A percentile compares a stretch with the other conserved stretches of the same genome.
Conservation (phyloP, 2,797 vertebrate species). For the Cossypha polioptera region DNA sequence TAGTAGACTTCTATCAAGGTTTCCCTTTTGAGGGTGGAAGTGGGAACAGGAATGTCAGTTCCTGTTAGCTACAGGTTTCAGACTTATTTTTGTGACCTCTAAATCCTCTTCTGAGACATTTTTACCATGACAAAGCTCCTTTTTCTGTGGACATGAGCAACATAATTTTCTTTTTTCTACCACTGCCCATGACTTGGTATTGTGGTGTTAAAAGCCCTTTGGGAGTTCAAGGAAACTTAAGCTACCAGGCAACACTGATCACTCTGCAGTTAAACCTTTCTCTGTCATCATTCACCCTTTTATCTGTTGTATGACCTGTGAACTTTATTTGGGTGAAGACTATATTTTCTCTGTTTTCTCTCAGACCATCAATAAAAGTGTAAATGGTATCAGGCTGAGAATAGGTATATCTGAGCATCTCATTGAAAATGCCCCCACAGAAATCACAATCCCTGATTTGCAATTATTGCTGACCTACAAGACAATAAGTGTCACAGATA, state of each 20-base stretch:
- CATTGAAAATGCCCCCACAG: background rate
- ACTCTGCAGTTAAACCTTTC: background rate
- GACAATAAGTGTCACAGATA: background rate
- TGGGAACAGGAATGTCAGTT: background rate
- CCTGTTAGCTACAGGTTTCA: constrained; percentile 19
- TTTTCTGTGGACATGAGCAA: background rate
- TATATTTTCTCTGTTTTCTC: background rate
- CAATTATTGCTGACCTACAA: background rate
- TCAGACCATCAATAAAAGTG: background rate
- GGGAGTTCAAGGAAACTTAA: background rate
- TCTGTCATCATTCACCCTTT: background rate
- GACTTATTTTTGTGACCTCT: background rate
- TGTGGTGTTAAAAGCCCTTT: background rate
- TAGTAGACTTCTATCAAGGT: background rate
- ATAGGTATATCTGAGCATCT: background rate
- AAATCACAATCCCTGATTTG: background rate
- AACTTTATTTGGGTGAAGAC: background rate
- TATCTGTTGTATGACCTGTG: background rate
- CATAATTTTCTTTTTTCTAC: background rate
- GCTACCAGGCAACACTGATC: background rate
- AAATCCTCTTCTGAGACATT: background rate
- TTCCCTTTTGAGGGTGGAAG: background rate
- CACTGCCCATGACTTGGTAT: background rate
- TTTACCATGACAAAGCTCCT: constrained; percentile 17
- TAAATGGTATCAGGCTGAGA: background rate